Evolutionary conservation across 2,888 invertebrate genomes (phyloP), one percentile per base, ranked within the genome.

Genomic region (Rutpela maculata): DNA sequence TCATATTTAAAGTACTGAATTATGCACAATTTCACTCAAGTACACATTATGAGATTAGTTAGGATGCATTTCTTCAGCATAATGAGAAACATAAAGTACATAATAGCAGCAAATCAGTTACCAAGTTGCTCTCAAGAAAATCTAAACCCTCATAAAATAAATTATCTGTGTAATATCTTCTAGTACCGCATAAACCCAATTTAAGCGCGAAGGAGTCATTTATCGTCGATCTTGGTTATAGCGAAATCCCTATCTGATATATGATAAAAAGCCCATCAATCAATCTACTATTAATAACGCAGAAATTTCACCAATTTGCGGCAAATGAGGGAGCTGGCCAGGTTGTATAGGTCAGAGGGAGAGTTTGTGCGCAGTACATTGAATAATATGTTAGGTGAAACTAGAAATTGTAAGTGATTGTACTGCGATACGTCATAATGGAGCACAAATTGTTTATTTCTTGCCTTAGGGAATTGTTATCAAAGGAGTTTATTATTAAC

Each of bases 71-170:
- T 50, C n/a, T 50, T 50, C 4, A n/a, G 50, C 15, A 15, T 43
- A 43, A 50, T 50, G 50, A 17, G n/a, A n/a, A 50, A 50, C 50
- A n/a, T 50, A 50, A 50, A 50, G n/a, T 50, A n/a, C 15, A 5
- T 3, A n/a, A 50, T n/a, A 50, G n/a, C 15, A 4, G 50, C 50
- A 50, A 50, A 50, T 50, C 50, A 50, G 50, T n/a, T 50, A 50
- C 50, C 50, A 4, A 50, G n/a, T n/a, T n/a, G 3, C n/a, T 15
- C 50, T 50, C 50, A 6, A n/a, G 50, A n/a, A 50, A n/a, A 12
- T 50, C n/a, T n/a, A 50, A n/a, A 50, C 50, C 50, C 50, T 50
- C 50, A 50, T 50, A 50, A 50, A 50, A 50, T 50, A 50, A 50
- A 50, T 50, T 50, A 50, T 50, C 50, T n/a, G 50, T 50, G 50